A percentile compares a stretch with the other conserved stretches of the same genome.
phyloP scores from a whole-genome alignment of 1,140 invertebrate species.

The Brachionus koreanus region DNA sequence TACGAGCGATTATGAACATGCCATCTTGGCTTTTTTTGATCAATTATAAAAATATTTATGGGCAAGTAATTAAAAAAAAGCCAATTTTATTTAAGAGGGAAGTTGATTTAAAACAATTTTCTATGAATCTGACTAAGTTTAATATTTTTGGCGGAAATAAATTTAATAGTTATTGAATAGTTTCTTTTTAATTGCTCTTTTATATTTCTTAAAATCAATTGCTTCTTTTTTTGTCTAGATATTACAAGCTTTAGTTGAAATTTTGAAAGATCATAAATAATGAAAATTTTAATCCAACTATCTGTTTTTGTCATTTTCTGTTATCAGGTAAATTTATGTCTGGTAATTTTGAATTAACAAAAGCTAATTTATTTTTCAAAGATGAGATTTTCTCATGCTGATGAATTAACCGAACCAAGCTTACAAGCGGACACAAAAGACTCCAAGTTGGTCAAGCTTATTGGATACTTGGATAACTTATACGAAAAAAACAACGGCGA shows the following conservation, averaged over 20 bases:
- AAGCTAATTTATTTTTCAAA: neutral
- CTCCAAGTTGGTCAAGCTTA: neutral
- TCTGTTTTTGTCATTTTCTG: slow-evolving; percentile 16
- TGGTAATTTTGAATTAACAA: neutral
- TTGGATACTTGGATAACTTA: neutral
- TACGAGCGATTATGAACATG: neutral
- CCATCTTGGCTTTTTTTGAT: neutral
- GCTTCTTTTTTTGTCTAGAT: neutral
- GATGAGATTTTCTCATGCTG: neutral
- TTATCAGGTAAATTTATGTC: neutral
- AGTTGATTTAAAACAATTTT: neutral
- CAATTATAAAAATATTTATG: neutral
- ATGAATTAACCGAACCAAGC: neutral
- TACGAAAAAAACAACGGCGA: slow-evolving; percentile 9
- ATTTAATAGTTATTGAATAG: no score
- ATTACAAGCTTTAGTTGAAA: neutral
- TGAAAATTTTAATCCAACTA: slow-evolving; percentile 3
- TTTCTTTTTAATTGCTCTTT: neutral
- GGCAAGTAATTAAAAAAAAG: neutral
- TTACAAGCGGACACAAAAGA: neutral
- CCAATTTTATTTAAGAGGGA: neutral
- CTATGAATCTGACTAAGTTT: neutral
- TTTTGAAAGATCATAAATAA: neutral
- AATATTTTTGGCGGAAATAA: neutral
- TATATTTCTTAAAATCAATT: neutral